Evolutionary conservation across 30 jellyfish, hydroid and myxozoan genomes (phyloP).

Genomic region (Phacellophora camtschatica): DNA sequence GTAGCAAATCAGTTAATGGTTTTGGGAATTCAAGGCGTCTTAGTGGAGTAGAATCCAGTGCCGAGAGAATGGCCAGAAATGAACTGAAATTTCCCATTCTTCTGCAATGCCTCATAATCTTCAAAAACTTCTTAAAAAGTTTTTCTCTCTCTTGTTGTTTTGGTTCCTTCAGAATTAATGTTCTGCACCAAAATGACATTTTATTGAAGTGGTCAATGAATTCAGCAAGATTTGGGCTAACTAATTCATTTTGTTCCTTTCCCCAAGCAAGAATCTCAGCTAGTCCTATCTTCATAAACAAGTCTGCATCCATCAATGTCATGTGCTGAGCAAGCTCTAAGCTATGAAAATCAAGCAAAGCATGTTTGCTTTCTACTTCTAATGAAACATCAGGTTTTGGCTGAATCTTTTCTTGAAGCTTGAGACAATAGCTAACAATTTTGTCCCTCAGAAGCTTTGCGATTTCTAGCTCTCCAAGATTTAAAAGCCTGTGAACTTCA

Average conservation of each 20-base stretch:
- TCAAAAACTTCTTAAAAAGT: constrained; percentile 82
- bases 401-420: constrained; percentile 76
- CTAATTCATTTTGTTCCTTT: constrained; percentile 91
- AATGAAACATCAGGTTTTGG: constrained; percentile 34
- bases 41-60: constrained; percentile 90
- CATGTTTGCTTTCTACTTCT: constrained; percentile 37
- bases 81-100: constrained; percentile 87
- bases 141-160: constrained; percentile 95
- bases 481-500: constrained; percentile 86
- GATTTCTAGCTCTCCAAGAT: constrained; percentile 81
- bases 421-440: constrained; percentile 85
- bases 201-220: constrained; percentile 93
- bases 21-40: constrained; percentile 97
- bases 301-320: constrained; percentile 89
- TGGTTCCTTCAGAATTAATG: constrained; percentile 78
- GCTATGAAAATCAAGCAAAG: constrained; percentile 83
- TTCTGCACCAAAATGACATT: constrained; percentile 96
- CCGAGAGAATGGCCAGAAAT: constrained; percentile 89
- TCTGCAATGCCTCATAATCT: constrained; percentile 81
- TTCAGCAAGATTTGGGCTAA: constrained; percentile 93
- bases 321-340: constrained; percentile 91
- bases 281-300: constrained; percentile 86
- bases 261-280: constrained; percentile 99
- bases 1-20: constrained; percentile 79
- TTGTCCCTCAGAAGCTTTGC: constrained; percentile 91